Evolutionary conservation across 2,113 vertebrate genomes (phyloP).

Genomic region (Grus americana): DNA sequence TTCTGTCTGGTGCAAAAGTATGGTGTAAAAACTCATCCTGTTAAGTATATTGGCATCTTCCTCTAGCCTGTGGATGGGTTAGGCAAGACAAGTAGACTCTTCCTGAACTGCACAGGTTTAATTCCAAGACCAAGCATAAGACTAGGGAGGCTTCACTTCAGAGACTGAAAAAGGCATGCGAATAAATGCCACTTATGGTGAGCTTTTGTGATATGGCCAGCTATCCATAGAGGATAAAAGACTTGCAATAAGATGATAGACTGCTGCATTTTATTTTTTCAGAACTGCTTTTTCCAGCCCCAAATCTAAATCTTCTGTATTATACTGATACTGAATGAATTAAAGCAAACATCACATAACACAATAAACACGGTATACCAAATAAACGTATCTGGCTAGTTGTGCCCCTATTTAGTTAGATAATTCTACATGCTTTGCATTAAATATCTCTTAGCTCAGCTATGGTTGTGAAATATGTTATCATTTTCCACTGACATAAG

Average conservation of each 20-base stretch:
- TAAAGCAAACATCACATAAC: background rate
- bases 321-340: background rate
- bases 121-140: background rate
- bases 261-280: background rate
- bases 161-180: background rate
- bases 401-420: background rate
- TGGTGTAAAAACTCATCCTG: background rate
- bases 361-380: background rate
- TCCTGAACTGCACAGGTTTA: background rate
- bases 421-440: background rate
- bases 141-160: background rate
- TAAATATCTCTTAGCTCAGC: background rate
- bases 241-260: background rate
- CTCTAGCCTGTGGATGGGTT: background rate
- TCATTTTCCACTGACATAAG: background rate
- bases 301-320: background rate
- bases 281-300: background rate
- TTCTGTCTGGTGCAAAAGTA: background rate
- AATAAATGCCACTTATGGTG: background rate
- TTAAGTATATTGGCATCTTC: background rate
- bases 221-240: background rate
- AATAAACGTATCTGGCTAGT: background rate
- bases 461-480: background rate
- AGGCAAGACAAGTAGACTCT: background rate
- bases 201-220: background rate